A percentile compares a stretch with the other conserved stretches of the same genome.
These are phyloP conservation scores for Rhinoderma darwinii DNA, from an alignment of 2,113 vertebrate genomes.

Conservation along the genomic window DNA sequence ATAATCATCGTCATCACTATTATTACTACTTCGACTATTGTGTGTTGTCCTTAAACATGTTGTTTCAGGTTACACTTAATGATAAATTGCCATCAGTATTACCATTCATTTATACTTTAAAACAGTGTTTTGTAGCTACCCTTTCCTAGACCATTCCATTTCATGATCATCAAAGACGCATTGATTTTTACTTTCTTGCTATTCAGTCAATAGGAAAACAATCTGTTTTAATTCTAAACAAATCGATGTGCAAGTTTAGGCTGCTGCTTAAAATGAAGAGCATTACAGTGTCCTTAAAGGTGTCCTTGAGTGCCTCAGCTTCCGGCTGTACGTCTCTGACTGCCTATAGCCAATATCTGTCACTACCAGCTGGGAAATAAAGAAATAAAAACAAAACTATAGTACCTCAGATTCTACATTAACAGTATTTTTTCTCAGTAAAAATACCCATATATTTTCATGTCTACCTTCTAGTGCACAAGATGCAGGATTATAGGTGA, in stretches of 20 bases:
- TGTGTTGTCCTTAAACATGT: too few relatives aligned
- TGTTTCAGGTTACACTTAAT: too few relatives aligned
- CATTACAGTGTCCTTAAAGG: constrained; percentile 12
- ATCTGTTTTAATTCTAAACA: neutral
- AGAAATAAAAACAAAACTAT: constrained; percentile 2
- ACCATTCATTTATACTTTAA: neutral
- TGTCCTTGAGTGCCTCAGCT: constrained; percentile 15
- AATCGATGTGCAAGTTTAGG: neutral
- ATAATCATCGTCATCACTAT: too few relatives aligned
- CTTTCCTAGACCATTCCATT: neutral
- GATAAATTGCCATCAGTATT: too few relatives aligned
- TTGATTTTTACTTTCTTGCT: neutral
- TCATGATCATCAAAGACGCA: neutral
- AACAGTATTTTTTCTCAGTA: neutral
- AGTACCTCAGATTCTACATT: neutral
- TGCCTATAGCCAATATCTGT: constrained; percentile 40
- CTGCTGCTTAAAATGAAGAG: neutral
- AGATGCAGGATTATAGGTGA: too few relatives aligned
- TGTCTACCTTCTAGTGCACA: neutral
- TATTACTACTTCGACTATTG: too few relatives aligned
- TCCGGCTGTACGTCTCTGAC: neutral
- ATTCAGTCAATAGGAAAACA: neutral
- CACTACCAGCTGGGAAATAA: constrained; percentile 18
- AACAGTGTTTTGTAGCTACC: neutral
- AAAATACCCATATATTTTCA: neutral